Conservation (phyloP, 2,797 vertebrate species). For the Nyctibius grandis region DNA sequence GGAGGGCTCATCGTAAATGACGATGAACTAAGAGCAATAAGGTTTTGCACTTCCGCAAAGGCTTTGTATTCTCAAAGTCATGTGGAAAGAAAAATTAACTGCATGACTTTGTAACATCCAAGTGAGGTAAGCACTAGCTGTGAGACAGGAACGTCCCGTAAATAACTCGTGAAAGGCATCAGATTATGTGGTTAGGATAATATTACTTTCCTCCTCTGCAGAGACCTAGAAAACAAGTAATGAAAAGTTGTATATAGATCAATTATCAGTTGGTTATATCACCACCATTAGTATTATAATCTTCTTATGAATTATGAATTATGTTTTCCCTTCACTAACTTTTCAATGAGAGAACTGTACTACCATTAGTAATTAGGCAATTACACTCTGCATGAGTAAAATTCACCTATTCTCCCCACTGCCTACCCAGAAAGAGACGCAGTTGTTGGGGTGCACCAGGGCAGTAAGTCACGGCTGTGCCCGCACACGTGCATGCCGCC, state of each 20-base stretch:
- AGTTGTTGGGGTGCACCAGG: too few relatives aligned
- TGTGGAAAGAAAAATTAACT: background rate
- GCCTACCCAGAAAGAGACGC: background rate
- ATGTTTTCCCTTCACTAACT: background rate
- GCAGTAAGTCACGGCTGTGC: accelerated
- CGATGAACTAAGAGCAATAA: background rate
- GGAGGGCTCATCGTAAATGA: background rate
- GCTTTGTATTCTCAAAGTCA: background rate
- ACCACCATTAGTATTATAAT: background rate
- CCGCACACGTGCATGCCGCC: accelerated
- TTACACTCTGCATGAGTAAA: background rate
- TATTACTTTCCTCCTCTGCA: background rate
- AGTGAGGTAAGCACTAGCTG: background rate
- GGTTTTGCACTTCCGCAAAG: background rate
- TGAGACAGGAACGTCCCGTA: accelerated
- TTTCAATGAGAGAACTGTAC: background rate
- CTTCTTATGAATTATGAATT: background rate
- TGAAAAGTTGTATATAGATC: background rate
- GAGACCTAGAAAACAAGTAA: background rate
- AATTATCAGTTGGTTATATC: background rate
- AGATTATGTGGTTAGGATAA: background rate
- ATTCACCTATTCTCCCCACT: background rate
- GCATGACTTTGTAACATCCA: background rate
- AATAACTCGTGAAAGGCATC: background rate
- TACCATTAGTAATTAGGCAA: background rate